These are phyloP conservation scores for Drosophila multiciliata DNA, from an alignment of 2,888 invertebrate genomes.

Conservation along the genomic window DNA sequence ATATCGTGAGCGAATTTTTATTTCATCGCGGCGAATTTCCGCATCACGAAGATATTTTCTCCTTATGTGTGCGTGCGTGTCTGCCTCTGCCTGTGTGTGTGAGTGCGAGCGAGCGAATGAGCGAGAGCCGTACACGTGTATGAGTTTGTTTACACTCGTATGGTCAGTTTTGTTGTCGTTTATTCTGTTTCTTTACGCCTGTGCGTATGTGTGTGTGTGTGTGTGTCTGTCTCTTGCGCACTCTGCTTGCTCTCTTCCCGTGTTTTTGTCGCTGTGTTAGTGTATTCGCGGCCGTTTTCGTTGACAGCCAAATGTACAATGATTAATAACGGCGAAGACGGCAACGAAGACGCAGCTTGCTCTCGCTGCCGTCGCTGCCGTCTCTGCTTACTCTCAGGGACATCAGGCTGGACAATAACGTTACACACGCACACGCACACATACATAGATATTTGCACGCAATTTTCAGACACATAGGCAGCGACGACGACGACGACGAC, in stretches of 20 bases:
- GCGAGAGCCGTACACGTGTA: constrained; percentile 49
- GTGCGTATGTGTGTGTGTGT: constrained; percentile 5
- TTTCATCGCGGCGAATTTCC: constrained; percentile 81
- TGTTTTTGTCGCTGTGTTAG: constrained; percentile 51
- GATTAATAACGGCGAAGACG: constrained; percentile 84
- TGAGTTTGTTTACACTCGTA: constrained; percentile 67
- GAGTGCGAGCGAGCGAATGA: constrained; percentile 41
- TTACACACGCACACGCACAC: constrained; percentile 29
- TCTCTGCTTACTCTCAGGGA: constrained; percentile 52
- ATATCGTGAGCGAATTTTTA: constrained; percentile 81
- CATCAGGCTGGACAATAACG: constrained; percentile 50
- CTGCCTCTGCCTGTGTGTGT: constrained; percentile 28
- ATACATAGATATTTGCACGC: constrained; percentile 40
- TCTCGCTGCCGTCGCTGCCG: constrained; percentile 58
- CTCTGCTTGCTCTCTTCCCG: constrained; percentile 53
- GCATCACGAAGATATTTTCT: constrained; percentile 65
- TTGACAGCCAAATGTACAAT: constrained; percentile 85
- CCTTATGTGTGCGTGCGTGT: constrained; percentile 33
- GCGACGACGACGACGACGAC: constrained; percentile 40
- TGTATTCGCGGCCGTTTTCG: constrained; percentile 83
- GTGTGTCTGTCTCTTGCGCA: constrained; percentile 31
- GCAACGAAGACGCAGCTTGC: constrained; percentile 73
- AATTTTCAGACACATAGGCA: constrained; percentile 44
- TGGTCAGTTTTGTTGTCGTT: constrained; percentile 75
- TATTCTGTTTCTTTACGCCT: constrained; percentile 56